Conservation (phyloP, 2,888 invertebrate species). For the Amblyjoppa proteus region DNA sequence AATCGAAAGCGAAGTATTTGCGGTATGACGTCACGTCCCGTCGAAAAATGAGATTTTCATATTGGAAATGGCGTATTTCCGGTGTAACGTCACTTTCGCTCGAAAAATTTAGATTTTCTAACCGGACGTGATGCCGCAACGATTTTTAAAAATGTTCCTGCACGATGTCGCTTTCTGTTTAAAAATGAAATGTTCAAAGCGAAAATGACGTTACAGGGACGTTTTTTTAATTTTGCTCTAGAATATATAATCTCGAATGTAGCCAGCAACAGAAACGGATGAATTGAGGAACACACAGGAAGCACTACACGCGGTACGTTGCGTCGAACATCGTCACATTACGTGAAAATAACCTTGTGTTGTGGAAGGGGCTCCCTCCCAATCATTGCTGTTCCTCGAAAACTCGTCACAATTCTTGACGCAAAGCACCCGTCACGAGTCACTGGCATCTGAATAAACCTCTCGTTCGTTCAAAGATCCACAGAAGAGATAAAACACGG, state of each 20-base stretch:
- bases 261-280: background rate
- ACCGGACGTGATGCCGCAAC: background rate
- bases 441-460: background rate
- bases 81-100: too few species aligned
- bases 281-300: background rate
- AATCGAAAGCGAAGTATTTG: background rate
- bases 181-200: background rate
- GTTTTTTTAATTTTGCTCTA: background rate
- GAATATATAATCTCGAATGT: background rate
- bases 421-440: conserved; percentile 17
- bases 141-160: background rate
- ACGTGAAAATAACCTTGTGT: conserved; percentile 7
- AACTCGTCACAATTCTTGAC: conserved; percentile 41
- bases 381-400: background rate
- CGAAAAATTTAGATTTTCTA: too few species aligned
- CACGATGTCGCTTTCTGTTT: background rate
- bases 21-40: too few species aligned
- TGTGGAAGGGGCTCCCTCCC: background rate
- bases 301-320: conserved; percentile 30
- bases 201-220: background rate
- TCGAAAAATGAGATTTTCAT: too few species aligned
- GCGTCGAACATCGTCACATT: conserved; percentile 1
- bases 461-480: conserved; percentile 3
- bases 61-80: too few species aligned
- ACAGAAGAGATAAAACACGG: conserved; percentile 9